Percentiles rank a stretch among this genome's conserved stretches.
phyloP scores from a whole-genome alignment of 2,888 invertebrate species.

The Anoplius nigerrimus region DNA sequence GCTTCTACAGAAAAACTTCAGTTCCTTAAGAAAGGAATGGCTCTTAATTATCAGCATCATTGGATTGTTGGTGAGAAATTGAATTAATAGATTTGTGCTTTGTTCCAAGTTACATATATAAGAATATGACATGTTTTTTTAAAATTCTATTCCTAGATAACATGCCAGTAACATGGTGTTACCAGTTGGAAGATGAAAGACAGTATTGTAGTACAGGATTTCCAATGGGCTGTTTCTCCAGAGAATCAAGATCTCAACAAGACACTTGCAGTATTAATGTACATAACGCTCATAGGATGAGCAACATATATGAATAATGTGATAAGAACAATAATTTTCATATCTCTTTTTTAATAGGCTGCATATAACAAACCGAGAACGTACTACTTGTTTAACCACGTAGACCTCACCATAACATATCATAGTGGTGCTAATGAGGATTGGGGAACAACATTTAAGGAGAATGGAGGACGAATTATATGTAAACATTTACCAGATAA shows the following conservation, averaged over 20 bases:
- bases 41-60: conserved; percentile 97
- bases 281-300: conserved; percentile 23
- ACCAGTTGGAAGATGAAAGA: conserved; percentile 82
- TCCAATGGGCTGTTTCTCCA: conserved; percentile 96
- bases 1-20: conserved; percentile 84
- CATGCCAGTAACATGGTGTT: conserved; percentile 99
- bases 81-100: background rate
- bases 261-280: conserved; percentile 67
- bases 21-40: conserved; percentile 92
- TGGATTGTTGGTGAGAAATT: conserved; percentile 86
- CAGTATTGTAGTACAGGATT: conserved; percentile 96
- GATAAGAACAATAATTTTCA: no score
- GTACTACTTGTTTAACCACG: conserved; percentile 97
- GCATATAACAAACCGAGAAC: conserved; percentile 81
- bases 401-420: conserved; percentile 94
- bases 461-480: conserved; percentile 91
- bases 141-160: conserved; percentile 82
- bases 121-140: background rate
- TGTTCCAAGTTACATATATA: background rate
- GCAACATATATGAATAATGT: background rate
- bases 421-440: conserved; percentile 93
- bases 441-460: conserved; percentile 87
- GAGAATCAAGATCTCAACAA: conserved; percentile 69
- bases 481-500: conserved; percentile 73
- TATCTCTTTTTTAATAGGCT: conserved; percentile 69